These are phyloP conservation scores for Pseudeuparius sepicola DNA, from an alignment of 2,888 invertebrate species.

Conservation along the genomic window DNA sequence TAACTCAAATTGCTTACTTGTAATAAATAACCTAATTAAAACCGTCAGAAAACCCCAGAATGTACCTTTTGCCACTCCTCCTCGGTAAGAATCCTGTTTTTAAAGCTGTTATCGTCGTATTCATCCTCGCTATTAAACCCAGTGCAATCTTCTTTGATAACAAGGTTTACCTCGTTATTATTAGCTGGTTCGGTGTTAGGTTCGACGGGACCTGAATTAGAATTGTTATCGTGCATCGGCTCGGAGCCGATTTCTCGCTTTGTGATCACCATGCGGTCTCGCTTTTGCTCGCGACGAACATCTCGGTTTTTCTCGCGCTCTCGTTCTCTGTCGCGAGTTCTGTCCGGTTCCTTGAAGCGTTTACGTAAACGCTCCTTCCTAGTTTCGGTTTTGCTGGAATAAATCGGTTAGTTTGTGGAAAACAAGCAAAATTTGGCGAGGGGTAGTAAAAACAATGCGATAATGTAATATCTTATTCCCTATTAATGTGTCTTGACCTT, in stretches of 20 bases:
- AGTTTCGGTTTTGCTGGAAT: slow-evolving; percentile 29
- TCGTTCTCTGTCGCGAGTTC: slow-evolving; percentile 31
- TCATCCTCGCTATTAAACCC: slow-evolving; percentile 41
- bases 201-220: slow-evolving; percentile 25
- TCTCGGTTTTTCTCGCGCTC: slow-evolving; percentile 35
- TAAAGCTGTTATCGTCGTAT: slow-evolving; percentile 32
- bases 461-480: no score
- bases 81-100: slow-evolving; percentile 31
- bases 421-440: no score
- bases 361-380: slow-evolving; percentile 35
- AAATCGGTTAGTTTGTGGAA: background rate
- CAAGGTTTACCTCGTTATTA: slow-evolving; percentile 27
- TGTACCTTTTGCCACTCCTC: slow-evolving; percentile 39
- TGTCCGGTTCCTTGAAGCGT: slow-evolving; percentile 35
- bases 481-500: no score
- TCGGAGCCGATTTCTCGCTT: slow-evolving; percentile 33
- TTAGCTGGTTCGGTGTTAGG: slow-evolving; percentile 29
- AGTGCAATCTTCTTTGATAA: slow-evolving; percentile 36
- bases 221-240: slow-evolving; percentile 28
- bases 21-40: no score
- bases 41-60: no score
- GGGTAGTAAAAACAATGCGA: no score
- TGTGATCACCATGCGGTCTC: slow-evolving; percentile 28
- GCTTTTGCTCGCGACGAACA: slow-evolving; percentile 30
- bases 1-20: no score